Evolutionary conservation across 1,140 invertebrate genomes (phyloP).

Genomic region (Halesus radiatus): DNA sequence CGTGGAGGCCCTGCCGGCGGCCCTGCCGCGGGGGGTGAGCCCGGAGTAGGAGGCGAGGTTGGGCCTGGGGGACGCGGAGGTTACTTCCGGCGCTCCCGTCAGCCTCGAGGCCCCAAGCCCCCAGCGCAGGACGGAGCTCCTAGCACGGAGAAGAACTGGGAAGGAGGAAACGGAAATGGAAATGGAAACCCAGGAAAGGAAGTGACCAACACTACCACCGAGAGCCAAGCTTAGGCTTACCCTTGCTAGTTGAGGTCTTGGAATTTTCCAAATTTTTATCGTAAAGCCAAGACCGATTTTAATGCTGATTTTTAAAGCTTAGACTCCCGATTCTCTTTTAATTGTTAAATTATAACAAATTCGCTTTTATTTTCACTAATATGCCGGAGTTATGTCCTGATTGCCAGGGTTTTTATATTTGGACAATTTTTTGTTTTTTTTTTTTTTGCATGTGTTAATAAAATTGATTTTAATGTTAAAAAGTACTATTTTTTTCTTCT

Average conservation of each 20-base stretch:
- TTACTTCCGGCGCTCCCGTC: slow-evolving; percentile 36
- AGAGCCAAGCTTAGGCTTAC: slow-evolving; percentile 66
- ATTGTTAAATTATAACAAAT: slow-evolving; percentile 11
- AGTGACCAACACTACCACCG: slow-evolving; percentile 62
- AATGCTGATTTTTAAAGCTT: slow-evolving; percentile 11
- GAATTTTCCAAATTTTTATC: slow-evolving; percentile 22
- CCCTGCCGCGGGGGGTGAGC: slow-evolving; percentile 46
- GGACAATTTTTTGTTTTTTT: too few relatives aligned
- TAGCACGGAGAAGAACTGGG: slow-evolving; percentile 36
- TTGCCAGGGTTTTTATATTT: slow-evolving; percentile 9
- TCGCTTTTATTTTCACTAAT: slow-evolving; percentile 31
- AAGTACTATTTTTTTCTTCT: too few relatives aligned
- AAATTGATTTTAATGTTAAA: too few relatives aligned
- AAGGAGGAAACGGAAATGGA: background rate
- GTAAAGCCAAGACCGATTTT: background rate
- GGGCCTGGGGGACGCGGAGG: background rate
- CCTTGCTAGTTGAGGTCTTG: slow-evolving; percentile 3
- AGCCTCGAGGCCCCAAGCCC: slow-evolving; percentile 23
- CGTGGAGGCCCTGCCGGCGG: slow-evolving; percentile 52
- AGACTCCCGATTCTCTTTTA: background rate
- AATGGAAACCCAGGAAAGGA: slow-evolving; percentile 58
- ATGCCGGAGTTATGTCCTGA: slow-evolving; percentile 1
- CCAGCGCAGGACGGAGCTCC: slow-evolving; percentile 3
- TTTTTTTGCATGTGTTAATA: too few relatives aligned
- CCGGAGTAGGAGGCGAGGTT: slow-evolving; percentile 10